These are phyloP conservation scores for Athalia rosae DNA, from an alignment of 2,888 invertebrate genomes.

Conservation along the genomic window DNA sequence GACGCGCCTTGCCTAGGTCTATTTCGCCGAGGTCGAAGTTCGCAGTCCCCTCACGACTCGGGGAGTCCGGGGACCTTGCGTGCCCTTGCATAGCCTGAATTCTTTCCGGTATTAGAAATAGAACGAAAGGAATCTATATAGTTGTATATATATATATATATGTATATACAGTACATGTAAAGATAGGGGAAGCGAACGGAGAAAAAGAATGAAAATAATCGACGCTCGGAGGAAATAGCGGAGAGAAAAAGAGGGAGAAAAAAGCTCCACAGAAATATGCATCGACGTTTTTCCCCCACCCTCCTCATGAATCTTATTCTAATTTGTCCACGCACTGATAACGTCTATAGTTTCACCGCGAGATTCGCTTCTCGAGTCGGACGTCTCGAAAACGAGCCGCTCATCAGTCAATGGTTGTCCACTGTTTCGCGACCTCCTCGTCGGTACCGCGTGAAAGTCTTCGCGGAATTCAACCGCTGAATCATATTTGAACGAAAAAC, in stretches of 20 bases:
- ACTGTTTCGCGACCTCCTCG: slow-evolving; percentile 27
- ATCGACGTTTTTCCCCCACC: slow-evolving; percentile 20
- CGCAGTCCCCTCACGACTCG: slow-evolving; percentile 5
- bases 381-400: slow-evolving; percentile 9
- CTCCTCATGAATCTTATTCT: slow-evolving; percentile 2
- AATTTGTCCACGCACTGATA: slow-evolving; percentile 36
- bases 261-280: slow-evolving; percentile 9
- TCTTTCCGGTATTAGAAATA: background rate
- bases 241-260: slow-evolving; percentile 1
- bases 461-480: background rate
- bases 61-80: slow-evolving; percentile 50
- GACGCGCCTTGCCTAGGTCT: slow-evolving; percentile 9
- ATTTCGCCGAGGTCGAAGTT: slow-evolving; percentile 29
- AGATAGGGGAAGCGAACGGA: background rate
- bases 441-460: background rate
- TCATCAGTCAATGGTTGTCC: slow-evolving; percentile 35
- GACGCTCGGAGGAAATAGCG: slow-evolving; percentile 2
- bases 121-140: background rate
- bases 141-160: background rate
- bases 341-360: slow-evolving; percentile 27
- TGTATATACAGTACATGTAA: no score
- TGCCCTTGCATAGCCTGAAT: slow-evolving; percentile 48
- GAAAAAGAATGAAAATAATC: background rate
- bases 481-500: no score
- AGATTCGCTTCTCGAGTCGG: slow-evolving; percentile 24